These are phyloP conservation scores for Aptenodytes forsteri DNA, from an alignment of 2,113 vertebrate genomes.

Conservation along the genomic window DNA sequence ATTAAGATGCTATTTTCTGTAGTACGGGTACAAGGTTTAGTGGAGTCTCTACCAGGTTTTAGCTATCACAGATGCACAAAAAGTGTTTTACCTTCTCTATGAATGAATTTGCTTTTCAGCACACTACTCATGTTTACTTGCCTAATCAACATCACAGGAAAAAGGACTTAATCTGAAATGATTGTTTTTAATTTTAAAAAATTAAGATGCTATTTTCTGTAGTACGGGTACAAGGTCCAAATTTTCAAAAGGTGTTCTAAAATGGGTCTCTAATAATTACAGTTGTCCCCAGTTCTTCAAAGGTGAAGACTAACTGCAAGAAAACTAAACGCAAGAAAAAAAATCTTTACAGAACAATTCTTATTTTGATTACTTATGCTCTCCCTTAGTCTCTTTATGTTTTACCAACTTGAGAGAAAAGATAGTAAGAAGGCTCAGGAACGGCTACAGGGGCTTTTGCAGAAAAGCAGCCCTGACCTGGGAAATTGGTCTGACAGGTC, in stretches of 20 bases:
- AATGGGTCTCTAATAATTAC: background rate
- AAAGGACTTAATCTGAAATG: background rate
- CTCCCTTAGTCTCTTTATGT: background rate
- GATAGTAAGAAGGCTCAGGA: background rate
- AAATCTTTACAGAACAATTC: background rate
- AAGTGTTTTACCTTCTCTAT: background rate
- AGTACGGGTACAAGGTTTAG: too few species aligned
- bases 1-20: too few species aligned
- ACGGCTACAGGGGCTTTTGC: background rate
- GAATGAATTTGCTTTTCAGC: background rate
- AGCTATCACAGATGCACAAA: background rate
- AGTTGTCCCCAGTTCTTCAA: background rate
- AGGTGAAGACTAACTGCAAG: background rate
- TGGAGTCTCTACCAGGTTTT: background rate
- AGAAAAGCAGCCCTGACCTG: background rate
- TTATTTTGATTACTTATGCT: background rate
- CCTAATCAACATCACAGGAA: background rate
- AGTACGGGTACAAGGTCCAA: background rate
- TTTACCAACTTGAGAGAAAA: background rate
- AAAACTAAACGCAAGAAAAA: background rate
- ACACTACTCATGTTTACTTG: background rate
- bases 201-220: background rate
- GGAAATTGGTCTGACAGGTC: background rate
- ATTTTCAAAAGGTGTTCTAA: background rate
- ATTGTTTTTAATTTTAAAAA: background rate